Evolutionary conservation across 2,113 vertebrate species (phyloP).

Genomic region (Panurus biarmicus): DNA sequence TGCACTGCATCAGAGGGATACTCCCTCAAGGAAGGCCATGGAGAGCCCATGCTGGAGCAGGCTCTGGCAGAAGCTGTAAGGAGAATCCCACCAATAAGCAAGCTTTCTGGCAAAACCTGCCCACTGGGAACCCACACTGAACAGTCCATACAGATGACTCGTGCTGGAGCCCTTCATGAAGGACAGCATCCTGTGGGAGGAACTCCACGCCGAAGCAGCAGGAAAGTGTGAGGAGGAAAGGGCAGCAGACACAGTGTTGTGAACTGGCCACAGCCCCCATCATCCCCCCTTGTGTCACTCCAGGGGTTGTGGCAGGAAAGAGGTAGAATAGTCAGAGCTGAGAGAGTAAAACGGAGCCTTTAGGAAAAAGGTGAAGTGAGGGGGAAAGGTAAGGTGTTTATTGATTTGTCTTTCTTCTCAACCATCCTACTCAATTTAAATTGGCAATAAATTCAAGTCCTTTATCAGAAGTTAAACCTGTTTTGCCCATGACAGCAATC

Average conservation of each 20-base stretch:
- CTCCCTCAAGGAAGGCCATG: neutral
- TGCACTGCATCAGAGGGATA: neutral
- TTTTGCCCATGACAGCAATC: neutral
- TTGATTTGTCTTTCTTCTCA: neutral
- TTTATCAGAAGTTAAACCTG: neutral
- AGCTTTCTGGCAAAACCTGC: neutral
- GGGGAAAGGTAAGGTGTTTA: neutral
- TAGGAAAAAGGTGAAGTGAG: neutral
- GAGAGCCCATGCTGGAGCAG: neutral
- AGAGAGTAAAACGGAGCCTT: neutral
- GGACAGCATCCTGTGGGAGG: neutral
- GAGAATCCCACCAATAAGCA: neutral
- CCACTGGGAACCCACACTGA: neutral
- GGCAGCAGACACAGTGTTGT: neutral
- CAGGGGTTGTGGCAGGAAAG: rapidly evolving
- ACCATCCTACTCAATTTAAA: neutral
- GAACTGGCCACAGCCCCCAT: neutral
- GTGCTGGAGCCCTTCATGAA: neutral
- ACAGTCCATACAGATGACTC: neutral
- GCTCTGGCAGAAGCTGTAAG: neutral
- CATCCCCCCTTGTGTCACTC: neutral
- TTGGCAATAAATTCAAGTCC: neutral
- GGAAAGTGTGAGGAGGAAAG: neutral
- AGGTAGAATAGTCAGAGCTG: neutral
- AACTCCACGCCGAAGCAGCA: neutral